Conservation (phyloP, 2,888 invertebrate genomes). For the Tinea semifulvella region DNA sequence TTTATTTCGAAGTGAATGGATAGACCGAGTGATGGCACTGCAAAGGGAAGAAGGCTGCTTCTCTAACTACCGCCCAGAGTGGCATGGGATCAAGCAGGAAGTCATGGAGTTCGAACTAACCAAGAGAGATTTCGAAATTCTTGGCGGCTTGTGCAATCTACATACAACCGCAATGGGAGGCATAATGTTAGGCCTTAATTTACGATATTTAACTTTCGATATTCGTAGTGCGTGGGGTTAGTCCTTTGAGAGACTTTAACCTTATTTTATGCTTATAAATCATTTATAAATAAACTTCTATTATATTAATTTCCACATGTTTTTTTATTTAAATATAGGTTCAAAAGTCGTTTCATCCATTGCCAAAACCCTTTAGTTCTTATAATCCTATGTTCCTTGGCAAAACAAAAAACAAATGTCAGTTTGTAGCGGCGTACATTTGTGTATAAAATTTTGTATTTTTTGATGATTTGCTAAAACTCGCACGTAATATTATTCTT, state of each 20-base stretch:
- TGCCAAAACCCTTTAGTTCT: too few relatives aligned
- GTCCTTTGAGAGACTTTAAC: too few relatives aligned
- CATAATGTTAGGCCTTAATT: not conserved
- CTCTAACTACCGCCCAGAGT: not conserved
- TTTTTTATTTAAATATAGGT: too few relatives aligned
- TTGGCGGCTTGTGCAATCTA: not conserved
- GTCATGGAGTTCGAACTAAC: not conserved
- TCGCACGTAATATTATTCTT: not conserved
- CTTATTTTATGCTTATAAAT: too few relatives aligned
- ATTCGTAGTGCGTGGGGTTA: not conserved
- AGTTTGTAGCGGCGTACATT: too few relatives aligned
- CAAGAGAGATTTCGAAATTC: not conserved
- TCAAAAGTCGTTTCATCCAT: too few relatives aligned
- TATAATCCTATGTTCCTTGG: too few relatives aligned
- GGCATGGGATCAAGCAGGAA: not conserved
- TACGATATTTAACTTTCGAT: not conserved
- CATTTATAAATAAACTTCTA: too few relatives aligned
- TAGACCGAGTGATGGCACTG: not conserved
- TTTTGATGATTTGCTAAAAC: too few relatives aligned
- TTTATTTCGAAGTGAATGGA: not conserved
- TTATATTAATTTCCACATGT: too few relatives aligned
- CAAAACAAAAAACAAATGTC: too few relatives aligned
- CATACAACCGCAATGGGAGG: not conserved
- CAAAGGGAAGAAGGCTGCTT: not conserved
- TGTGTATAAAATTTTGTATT: too few relatives aligned